Conservation (phyloP, 2,113 vertebrate genomes). For the Myanophis thanlyinensis region DNA sequence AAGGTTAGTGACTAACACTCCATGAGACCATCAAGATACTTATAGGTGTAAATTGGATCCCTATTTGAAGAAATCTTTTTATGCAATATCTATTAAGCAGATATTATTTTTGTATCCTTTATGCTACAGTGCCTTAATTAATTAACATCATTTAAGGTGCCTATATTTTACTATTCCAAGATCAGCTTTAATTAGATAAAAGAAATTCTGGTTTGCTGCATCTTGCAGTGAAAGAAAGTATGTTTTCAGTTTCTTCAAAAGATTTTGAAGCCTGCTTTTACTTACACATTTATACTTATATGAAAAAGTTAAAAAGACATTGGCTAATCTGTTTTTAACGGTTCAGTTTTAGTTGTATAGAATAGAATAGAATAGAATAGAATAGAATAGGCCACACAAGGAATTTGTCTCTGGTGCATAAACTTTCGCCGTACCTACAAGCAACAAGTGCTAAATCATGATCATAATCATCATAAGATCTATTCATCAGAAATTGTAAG, state of each 20-base stretch:
- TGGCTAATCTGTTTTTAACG: slow-evolving; percentile 6
- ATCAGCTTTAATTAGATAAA: not conserved
- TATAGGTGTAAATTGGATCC: slow-evolving; percentile 22
- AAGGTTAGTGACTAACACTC: not conserved
- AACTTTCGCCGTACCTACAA: no score
- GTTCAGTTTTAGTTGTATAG: no score
- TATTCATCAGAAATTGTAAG: no score
- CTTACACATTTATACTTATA: not conserved
- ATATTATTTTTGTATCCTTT: not conserved
- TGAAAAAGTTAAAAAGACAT: not conserved
- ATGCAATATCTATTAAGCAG: not conserved
- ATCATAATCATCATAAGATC: no score
- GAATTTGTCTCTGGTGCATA: no score
- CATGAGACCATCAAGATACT: slow-evolving; percentile 15
- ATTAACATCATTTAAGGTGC: slow-evolving; percentile 14
- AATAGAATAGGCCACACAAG: no score
- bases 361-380: no score
- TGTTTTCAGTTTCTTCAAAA: not conserved
- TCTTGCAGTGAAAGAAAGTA: not conserved
- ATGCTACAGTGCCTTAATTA: not conserved
- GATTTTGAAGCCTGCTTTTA: not conserved
- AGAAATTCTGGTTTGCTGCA: not conserved
- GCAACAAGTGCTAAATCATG: no score
- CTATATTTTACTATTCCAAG: not conserved
- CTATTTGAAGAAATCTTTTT: slow-evolving; percentile 5